Base-by-base conservation (phyloP, 2,113 vertebrate species). In the Phoxinus phoxinus region DNA sequence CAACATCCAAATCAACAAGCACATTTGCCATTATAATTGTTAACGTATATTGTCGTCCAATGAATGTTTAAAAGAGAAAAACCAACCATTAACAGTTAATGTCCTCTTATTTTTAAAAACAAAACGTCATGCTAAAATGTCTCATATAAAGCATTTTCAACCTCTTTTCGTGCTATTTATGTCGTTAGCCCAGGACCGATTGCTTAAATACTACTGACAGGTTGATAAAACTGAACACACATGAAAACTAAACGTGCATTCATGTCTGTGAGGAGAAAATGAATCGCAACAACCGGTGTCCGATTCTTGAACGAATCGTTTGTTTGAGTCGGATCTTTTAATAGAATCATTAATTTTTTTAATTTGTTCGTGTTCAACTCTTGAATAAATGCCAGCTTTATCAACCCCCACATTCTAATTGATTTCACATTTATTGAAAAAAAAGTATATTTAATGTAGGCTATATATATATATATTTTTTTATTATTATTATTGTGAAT, bases 1-100 rank as follows among this genome's bases (percentile, higher is more conserved):
- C 95, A 30, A 95, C 81, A 53, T 96, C 95, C 84, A 91, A 80
- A 84, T 93, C 90, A 63, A 87, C 77, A 84, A 96, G 94, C 63
- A 67, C 58, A 79, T 27, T 51, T 27, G 41, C 83, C 76, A 79
- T 79, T 53, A 41, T 30, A 51, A 75, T 17, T 51, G 13, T 75
- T 3, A n/a, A n/a, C n/a, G n/a, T n/a, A 30, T 75, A 27, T 1
- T 71, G 19, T 11, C 21, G 19, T 37, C 32, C 9, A 71, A 37
- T 37, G 1, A 37, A 7, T 41, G 27, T 69, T 8, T 69, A 69
- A 25, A 15, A 21, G 30, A 37, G 19, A 63, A 76, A 76, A 72
- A 12, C 3, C 4, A 72, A 41, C 30, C 11, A 72, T n/a, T 72
- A 72, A 37, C 69, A 13, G 10, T 71, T 9, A 37, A 32, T n/a